Conservation (phyloP, 2,797 vertebrate genomes). For the Scarus forsteni region DNA sequence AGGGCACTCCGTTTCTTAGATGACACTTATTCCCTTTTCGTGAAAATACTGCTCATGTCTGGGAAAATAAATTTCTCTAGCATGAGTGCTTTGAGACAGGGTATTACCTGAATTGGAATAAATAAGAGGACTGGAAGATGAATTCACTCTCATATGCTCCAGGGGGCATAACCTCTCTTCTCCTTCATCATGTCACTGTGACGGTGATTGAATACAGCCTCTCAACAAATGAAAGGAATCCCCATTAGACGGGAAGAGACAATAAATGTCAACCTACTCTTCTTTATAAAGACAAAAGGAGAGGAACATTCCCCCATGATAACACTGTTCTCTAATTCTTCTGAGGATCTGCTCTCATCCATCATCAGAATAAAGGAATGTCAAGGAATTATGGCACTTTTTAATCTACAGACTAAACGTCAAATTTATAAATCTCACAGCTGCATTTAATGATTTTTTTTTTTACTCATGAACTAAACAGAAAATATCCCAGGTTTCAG, state of each 20-base stretch:
- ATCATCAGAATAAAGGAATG: constrained; percentile 7
- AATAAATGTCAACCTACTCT: constrained; percentile 52
- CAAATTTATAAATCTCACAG: constrained; percentile 1
- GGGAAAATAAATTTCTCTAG: constrained; percentile 1
- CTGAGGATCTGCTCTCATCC: constrained; percentile 17
- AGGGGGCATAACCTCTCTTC: constrained; percentile 34
- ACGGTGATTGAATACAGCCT: constrained; percentile 50
- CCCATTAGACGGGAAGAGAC: constrained; percentile 47
- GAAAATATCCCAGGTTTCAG: too few species aligned
- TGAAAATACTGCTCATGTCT: background rate
- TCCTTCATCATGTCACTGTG: constrained; percentile 21
- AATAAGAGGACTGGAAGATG: constrained; percentile 38
- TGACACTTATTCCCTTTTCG: background rate
- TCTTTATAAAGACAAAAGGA: constrained; percentile 49
- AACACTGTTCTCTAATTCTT: constrained; percentile 1
- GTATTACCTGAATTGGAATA: constrained; percentile 32
- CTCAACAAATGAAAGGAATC: constrained; percentile 55
- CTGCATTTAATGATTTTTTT: constrained; percentile 1
- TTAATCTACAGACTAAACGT: constrained; percentile 1
- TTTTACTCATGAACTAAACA: background rate
- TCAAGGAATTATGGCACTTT: background rate
- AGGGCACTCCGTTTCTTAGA: constrained; percentile 2
- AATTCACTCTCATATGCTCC: constrained; percentile 39
- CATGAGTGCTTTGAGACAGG: constrained; percentile 5
- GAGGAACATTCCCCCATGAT: constrained; percentile 31